phyloP scores from a whole-genome alignment of 2,113 vertebrate genomes.

The Callithrix jacchus region DNA sequence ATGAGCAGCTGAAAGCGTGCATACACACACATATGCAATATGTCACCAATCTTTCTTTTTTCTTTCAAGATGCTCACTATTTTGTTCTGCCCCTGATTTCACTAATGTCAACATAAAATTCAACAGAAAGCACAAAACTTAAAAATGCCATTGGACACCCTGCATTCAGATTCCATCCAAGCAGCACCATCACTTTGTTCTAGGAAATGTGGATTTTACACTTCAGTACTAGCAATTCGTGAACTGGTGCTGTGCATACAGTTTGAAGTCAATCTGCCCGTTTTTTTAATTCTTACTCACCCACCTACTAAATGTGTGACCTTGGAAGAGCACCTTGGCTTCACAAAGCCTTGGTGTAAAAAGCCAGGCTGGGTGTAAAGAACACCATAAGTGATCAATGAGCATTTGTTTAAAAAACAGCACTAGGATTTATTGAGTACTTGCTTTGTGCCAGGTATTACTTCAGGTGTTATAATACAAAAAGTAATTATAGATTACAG shows the following conservation, averaged over 20 bases:
- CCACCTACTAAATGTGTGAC: neutral
- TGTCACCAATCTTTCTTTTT: constrained; percentile 1
- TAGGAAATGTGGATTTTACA: neutral
- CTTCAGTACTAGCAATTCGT: neutral
- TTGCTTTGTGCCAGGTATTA: neutral
- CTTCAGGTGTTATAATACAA: neutral
- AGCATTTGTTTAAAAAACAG: neutral
- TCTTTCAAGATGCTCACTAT: neutral
- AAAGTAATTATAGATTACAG: neutral
- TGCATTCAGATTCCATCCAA: neutral
- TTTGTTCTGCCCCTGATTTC: neutral
- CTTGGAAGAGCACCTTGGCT: neutral
- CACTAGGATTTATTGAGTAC: neutral
- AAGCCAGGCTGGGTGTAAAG: neutral
- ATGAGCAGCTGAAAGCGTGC: neutral
- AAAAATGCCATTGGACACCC: neutral
- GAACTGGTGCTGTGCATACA: neutral
- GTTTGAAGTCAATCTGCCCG: neutral
- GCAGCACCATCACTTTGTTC: neutral
- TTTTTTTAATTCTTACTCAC: neutral
- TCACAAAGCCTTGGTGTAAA: neutral
- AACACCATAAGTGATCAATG: neutral
- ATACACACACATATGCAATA: neutral
- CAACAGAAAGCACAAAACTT: neutral
- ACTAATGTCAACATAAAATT: neutral